A percentile compares a stretch with the other conserved stretches of the same genome.
Evolutionary conservation across 2,797 vertebrate genomes (phyloP).

Genomic region (Schizopygopsis malacanthus): DNA sequence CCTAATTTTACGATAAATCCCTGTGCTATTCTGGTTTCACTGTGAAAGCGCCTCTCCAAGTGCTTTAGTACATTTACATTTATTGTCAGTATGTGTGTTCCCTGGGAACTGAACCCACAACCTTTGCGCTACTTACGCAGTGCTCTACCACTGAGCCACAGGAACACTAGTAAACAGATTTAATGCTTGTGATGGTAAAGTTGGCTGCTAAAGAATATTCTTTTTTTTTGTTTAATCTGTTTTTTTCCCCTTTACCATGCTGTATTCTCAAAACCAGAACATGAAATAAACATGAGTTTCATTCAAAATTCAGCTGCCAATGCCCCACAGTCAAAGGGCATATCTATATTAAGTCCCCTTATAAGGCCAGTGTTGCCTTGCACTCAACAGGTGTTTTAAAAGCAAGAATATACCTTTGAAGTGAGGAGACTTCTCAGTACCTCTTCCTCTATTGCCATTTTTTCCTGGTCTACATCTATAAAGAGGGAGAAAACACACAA

Average conservation of each 20-base stretch:
- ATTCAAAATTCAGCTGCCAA: slow-evolving; percentile 33
- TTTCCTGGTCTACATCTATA: slow-evolving; percentile 89
- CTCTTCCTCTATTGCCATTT: slow-evolving; percentile 87
- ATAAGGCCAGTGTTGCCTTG: slow-evolving; percentile 4
- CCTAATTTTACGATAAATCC: background rate
- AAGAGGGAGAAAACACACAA: slow-evolving; percentile 31
- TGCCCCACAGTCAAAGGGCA: slow-evolving; percentile 34
- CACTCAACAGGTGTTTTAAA: slow-evolving; percentile 60
- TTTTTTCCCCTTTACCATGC: background rate
- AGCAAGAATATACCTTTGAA: slow-evolving; percentile 85
- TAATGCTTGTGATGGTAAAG: background rate
- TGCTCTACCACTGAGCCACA: too few species aligned
- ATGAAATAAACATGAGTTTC: slow-evolving; percentile 11
- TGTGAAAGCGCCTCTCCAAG: background rate
- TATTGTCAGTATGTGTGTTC: too few species aligned
- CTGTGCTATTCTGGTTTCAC: background rate
- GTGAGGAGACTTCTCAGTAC: slow-evolving; percentile 88
- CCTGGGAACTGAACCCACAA: too few species aligned
- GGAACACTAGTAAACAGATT: background rate
- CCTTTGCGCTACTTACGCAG: too few species aligned
- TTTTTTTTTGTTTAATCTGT: background rate
- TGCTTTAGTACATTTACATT: too few species aligned
- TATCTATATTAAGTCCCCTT: slow-evolving; percentile 33
- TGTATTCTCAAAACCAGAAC: background rate
- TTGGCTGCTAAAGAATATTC: background rate